phyloP scores from a whole-genome alignment of 2,797 vertebrate genomes.

The Varecia variegata region DNA sequence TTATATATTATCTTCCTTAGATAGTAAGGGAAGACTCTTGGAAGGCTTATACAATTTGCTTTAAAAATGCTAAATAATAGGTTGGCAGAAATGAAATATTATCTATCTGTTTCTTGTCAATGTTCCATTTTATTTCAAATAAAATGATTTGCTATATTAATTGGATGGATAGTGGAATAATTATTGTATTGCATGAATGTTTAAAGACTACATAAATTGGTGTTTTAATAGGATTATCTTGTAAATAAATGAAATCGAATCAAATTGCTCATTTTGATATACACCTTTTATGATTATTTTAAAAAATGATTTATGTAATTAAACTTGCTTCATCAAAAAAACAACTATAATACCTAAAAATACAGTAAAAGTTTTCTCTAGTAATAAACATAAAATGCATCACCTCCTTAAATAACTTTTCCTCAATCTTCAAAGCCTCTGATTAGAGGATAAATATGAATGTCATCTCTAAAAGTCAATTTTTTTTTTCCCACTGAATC shows the following conservation, averaged over 20 bases:
- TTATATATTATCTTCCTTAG: neutral
- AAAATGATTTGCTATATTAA: neutral
- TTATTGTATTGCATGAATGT: neutral
- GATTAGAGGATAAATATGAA: neutral
- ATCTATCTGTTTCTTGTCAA: neutral
- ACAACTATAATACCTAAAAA: neutral
- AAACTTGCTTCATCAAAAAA: neutral
- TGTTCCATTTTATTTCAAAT: slow-evolving; percentile 33
- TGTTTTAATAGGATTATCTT: slow-evolving; percentile 8
- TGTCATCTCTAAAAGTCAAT: neutral
- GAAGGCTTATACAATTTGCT: neutral
- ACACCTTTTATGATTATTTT: neutral
- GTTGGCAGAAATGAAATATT: neutral
- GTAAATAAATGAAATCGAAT: neutral
- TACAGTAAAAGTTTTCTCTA: neutral
- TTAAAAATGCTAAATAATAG: neutral
- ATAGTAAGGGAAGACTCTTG: neutral
- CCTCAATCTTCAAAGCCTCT: neutral
- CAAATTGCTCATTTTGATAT: neutral
- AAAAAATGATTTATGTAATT: neutral
- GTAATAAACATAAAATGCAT: neutral
- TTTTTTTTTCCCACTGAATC: neutral
- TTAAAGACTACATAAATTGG: neutral
- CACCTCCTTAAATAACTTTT: neutral
- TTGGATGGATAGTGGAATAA: neutral